Base-by-base conservation (phyloP, 1,140 invertebrate genomes). In the Paracyclopina nana region DNA sequence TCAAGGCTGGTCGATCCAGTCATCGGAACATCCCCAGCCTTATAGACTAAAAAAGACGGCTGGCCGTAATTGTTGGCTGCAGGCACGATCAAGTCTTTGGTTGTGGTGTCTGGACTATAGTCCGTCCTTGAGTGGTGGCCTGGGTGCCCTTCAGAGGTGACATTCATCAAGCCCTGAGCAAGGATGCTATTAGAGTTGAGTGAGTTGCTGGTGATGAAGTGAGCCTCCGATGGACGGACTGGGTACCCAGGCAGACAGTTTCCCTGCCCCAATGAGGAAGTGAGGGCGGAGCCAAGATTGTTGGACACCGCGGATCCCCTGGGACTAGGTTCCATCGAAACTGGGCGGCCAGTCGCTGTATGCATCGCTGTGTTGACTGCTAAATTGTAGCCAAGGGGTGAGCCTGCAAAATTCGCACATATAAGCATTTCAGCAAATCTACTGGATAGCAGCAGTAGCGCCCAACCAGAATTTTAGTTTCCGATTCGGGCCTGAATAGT, bases 161-260 rank as follows among this genome's bases (percentile, higher is more conserved):
- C n/a, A n/a, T n/a, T n/a, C n/a, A n/a, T n/a, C n/a, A n/a, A n/a
- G n/a, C n/a, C n/a, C n/a, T n/a, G n/a, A n/a, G n/a, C n/a, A 38
- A 20, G 8, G 9, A 16, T 16, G 34, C 20, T 38, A 38, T 38
- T 38, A 38, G 14, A 38, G 34, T 20, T 38, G 34, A 9, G 34
- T 38, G 20, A 38, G 34, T 20, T 38, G 34, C 34, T 38, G n/a
- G n/a, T n/a, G n/a, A n/a, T n/a, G n/a, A n/a, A n/a, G n/a, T n/a
- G n/a, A n/a, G n/a, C 34, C 34, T n/a, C 14, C n/a, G 34, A 16
- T n/a, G 34, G 34, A 38, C 34, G 34, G 34, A 20, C n/a, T 38
- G 34, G 34, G 34, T 38, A 38, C 20, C 34, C 34, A 38, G 34
- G 34, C 34, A 20, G 34, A n/a, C n/a, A 38, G 34, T 38, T 38